Evolutionary conservation across 2,888 invertebrate genomes (phyloP).

Genomic region (Lithosia quadra): DNA sequence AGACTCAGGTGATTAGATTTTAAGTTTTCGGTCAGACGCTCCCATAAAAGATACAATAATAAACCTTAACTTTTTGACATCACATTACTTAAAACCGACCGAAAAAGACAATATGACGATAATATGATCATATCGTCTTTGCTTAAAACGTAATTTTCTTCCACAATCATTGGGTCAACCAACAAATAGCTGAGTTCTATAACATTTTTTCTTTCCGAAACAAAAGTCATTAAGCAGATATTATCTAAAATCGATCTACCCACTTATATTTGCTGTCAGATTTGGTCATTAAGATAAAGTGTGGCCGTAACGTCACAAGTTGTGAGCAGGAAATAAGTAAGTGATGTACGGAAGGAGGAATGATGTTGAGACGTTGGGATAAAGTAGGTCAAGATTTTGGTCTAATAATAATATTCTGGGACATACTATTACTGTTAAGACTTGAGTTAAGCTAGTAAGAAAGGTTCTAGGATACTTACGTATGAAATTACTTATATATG

Average conservation of each 20-base stretch:
- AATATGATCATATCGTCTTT: too few species aligned
- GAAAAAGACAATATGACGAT: too few species aligned
- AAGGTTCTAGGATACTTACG: background rate
- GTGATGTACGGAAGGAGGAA: background rate
- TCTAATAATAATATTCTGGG: background rate
- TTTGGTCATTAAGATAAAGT: conserved; percentile 38
- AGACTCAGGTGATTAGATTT: too few species aligned
- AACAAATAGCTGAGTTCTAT: background rate
- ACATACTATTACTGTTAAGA: background rate
- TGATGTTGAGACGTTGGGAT: conserved; percentile 9
- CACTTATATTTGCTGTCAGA: conserved; percentile 27
- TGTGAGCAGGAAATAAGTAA: conserved; percentile 14
- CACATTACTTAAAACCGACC: too few species aligned
- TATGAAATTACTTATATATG: too few species aligned
- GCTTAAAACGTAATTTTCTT: background rate
- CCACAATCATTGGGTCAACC: background rate
- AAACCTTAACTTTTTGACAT: background rate
- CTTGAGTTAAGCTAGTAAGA: background rate
- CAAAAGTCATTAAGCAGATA: conserved; percentile 21
- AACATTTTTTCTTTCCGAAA: conserved; percentile 8
- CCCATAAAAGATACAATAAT: too few species aligned
- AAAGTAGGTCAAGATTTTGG: conserved; percentile 7
- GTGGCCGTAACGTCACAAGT: conserved; percentile 14
- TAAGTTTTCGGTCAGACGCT: too few species aligned
- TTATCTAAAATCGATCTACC: conserved; percentile 16